These are phyloP conservation scores for Trochalopteron elliotii DNA, from an alignment of 2,113 vertebrate genomes.

Conservation along the genomic window DNA sequence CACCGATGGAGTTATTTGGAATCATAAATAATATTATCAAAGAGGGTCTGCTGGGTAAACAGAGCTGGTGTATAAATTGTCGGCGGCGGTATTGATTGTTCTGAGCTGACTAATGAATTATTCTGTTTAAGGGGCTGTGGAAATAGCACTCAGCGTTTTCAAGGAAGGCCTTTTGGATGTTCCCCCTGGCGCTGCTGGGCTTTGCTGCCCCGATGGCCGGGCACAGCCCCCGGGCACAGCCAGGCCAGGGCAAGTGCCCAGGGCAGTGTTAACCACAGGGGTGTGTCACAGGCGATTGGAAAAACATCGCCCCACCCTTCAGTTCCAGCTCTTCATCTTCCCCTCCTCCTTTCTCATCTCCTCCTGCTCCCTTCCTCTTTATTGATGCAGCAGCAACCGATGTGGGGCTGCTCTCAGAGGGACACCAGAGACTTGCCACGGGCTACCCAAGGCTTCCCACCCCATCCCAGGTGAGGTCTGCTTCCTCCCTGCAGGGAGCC, in stretches of 20 bases:
- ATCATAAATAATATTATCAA: slow-evolving; percentile 82
- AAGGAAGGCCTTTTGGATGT: slow-evolving; percentile 24
- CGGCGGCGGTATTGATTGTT: slow-evolving; percentile 68
- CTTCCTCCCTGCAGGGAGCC: fast-evolving
- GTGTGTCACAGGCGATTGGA: fast-evolving
- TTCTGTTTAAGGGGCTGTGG: slow-evolving; percentile 73
- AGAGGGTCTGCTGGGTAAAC: slow-evolving; percentile 77
- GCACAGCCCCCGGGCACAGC: fast-evolving
- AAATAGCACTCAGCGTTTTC: slow-evolving; percentile 28
- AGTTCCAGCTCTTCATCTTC: neutral
- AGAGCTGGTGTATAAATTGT: slow-evolving; percentile 73
- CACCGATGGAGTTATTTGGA: slow-evolving; percentile 77
- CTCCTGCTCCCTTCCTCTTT: neutral
- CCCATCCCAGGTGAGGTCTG: neutral
- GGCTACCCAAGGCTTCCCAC: neutral
- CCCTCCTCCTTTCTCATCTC: neutral
- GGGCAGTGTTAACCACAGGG: neutral
- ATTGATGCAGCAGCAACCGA: fast-evolving
- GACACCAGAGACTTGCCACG: fast-evolving
- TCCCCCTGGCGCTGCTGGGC: neutral
- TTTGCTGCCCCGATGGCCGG: neutral
- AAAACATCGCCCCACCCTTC: neutral
- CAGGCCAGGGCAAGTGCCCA: neutral
- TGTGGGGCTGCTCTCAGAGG: neutral
- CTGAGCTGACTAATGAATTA: slow-evolving; percentile 77